These are phyloP conservation scores for Drosophila melanocephala DNA, from an alignment of 2,888 invertebrate genomes.

Conservation along the genomic window DNA sequence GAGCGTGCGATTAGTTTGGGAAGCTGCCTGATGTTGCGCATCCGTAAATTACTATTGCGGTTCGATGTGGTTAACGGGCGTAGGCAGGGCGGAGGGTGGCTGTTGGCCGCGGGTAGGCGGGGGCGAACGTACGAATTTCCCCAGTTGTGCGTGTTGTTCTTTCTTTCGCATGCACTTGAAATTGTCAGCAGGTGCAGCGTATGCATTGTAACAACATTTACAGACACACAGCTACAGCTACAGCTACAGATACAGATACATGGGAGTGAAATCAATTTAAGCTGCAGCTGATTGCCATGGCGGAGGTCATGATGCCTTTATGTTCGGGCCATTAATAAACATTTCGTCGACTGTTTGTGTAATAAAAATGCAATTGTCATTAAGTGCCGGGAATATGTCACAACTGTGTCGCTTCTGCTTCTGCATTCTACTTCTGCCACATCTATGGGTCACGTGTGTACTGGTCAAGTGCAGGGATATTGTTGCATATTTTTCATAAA, in stretches of 20 bases:
- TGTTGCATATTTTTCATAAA: conserved; percentile 13
- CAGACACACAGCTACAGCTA: conserved; percentile 38
- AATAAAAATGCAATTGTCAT: conserved; percentile 83
- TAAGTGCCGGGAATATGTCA: conserved; percentile 70
- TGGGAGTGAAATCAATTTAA: conserved; percentile 67
- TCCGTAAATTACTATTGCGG: conserved; percentile 83
- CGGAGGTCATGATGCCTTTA: conserved; percentile 65
- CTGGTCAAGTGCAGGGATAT: conserved; percentile 20
- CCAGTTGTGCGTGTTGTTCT: conserved; percentile 76
- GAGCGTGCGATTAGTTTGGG: conserved; percentile 76
- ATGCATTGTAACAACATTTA: conserved; percentile 76
- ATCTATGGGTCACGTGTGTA: conserved; percentile 1
- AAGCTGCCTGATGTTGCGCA: conserved; percentile 79
- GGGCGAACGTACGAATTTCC: conserved; percentile 46
- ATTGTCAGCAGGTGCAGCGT: conserved; percentile 85
- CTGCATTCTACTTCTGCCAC: conserved; percentile 5
- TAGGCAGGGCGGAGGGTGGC: conserved; percentile 11
- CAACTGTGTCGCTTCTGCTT: conserved; percentile 53
- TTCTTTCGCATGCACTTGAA: conserved; percentile 82
- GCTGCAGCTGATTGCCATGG: conserved; percentile 42
- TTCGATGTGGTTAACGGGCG: conserved; percentile 60
- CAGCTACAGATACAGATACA: conserved; percentile 45
- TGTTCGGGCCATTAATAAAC: conserved; percentile 77
- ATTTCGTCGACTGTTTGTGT: conserved; percentile 77
- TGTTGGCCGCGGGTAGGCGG: background rate